phyloP scores from a whole-genome alignment of 2,113 vertebrate genomes.

The Gorsachius goisagi region DNA sequence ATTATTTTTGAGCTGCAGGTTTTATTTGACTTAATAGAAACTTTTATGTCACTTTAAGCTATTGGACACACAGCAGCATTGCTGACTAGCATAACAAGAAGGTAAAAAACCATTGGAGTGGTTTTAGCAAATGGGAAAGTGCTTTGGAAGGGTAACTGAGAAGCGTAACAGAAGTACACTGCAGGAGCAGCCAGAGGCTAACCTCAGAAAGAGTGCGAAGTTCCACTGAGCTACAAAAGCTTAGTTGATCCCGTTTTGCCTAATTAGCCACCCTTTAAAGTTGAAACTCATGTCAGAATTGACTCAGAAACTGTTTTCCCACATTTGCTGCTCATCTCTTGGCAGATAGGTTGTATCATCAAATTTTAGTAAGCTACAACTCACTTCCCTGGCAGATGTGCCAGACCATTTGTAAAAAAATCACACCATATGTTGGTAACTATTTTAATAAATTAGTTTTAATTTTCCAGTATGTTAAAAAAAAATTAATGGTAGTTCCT shows the following conservation, averaged over 20 bases:
- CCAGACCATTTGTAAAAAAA: background rate
- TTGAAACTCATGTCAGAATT: background rate
- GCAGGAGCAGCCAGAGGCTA: background rate
- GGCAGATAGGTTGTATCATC: background rate
- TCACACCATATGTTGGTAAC: background rate
- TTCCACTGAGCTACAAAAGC: background rate
- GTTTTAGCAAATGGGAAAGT: background rate
- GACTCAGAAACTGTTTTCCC: background rate
- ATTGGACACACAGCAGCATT: background rate
- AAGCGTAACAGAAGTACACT: background rate
- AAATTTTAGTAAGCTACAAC: background rate
- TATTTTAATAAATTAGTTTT: constrained; percentile 1
- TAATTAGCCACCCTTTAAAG: background rate
- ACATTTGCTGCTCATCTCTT: constrained; percentile 14
- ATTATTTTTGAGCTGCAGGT: background rate
- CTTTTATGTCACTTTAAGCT: background rate
- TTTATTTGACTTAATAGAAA: background rate
- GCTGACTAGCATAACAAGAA: background rate
- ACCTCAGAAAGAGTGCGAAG: background rate
- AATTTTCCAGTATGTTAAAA: background rate
- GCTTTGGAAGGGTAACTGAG: background rate
- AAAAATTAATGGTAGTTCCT: background rate
- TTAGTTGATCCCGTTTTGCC: background rate
- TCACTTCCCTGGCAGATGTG: constrained; percentile 13
- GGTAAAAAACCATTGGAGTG: background rate